Evolutionary conservation across 2,888 invertebrate species (phyloP).

Genomic region (Pammene aurita): DNA sequence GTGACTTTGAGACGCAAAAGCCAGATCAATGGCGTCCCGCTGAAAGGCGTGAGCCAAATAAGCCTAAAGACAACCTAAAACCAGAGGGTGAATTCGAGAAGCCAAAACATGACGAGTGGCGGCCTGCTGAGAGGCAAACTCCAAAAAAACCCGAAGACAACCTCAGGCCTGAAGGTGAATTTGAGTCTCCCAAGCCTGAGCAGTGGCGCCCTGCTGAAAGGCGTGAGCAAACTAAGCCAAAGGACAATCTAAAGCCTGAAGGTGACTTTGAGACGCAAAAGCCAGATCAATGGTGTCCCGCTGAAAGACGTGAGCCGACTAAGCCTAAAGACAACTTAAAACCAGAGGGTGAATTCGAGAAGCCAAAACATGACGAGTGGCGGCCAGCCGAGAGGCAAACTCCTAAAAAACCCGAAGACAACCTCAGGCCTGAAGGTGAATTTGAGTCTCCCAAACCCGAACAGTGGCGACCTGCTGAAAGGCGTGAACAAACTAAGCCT

Average conservation of each 20-base stretch:
- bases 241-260: slow-evolving; percentile 63
- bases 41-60: slow-evolving; percentile 64
- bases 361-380: slow-evolving; percentile 58
- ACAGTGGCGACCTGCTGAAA: slow-evolving; percentile 71
- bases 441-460: slow-evolving; percentile 74
- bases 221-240: slow-evolving; percentile 51
- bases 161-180: slow-evolving; percentile 76
- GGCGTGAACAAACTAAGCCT: slow-evolving; percentile 56
- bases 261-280: slow-evolving; percentile 69
- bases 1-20: slow-evolving; percentile 77
- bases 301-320: slow-evolving; percentile 65
- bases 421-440: slow-evolving; percentile 79
- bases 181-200: slow-evolving; percentile 61
- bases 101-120: slow-evolving; percentile 69
- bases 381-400: slow-evolving; percentile 66
- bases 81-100: slow-evolving; percentile 80
- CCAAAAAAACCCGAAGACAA: slow-evolving; percentile 72
- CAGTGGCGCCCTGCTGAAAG: slow-evolving; percentile 64
- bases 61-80: slow-evolving; percentile 78
- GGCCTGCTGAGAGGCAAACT: slow-evolving; percentile 66
- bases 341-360: slow-evolving; percentile 82
- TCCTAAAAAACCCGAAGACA: slow-evolving; percentile 80
- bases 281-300: slow-evolving; percentile 63
- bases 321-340: slow-evolving; percentile 77
- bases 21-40: slow-evolving; percentile 61